These are phyloP conservation scores for Cyphomyrus plagiostoma DNA, from an alignment of 2,113 vertebrate genomes.

Conservation along the genomic window DNA sequence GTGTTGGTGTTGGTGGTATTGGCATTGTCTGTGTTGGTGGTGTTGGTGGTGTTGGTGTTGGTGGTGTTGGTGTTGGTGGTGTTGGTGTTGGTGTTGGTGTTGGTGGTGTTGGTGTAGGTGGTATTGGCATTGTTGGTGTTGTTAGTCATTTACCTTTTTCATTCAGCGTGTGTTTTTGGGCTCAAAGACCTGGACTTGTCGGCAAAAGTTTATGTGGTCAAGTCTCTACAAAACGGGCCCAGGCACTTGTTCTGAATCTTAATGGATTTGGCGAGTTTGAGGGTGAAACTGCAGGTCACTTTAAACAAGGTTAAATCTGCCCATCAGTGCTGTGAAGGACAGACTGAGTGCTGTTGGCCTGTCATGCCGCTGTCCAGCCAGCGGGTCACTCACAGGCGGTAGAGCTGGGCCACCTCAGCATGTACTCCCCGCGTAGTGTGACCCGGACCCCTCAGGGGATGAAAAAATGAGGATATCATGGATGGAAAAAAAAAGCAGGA, in stretches of 20 bases:
- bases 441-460: not conserved
- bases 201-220: not conserved
- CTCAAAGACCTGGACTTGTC: not conserved
- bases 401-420: not conserved
- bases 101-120: not conserved
- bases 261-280: not conserved
- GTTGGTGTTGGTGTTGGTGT: not conserved
- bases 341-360: not conserved
- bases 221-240: not conserved
- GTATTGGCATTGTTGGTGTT: not conserved
- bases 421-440: not conserved
- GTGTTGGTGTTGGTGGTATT: not conserved
- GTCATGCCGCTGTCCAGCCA: not conserved
- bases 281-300: not conserved
- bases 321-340: not conserved
- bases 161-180: not conserved
- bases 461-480: not conserved
- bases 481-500: not conserved
- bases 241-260: not conserved
- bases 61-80: not conserved
- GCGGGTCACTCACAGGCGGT: not conserved
- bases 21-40: too few species aligned
- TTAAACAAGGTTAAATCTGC: not conserved
- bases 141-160: not conserved
- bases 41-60: not conserved